Evolutionary conservation across 30 jellyfish, hydroid and myxozoan genomes (phyloP).

Genomic region (Hydractinia echinata): DNA sequence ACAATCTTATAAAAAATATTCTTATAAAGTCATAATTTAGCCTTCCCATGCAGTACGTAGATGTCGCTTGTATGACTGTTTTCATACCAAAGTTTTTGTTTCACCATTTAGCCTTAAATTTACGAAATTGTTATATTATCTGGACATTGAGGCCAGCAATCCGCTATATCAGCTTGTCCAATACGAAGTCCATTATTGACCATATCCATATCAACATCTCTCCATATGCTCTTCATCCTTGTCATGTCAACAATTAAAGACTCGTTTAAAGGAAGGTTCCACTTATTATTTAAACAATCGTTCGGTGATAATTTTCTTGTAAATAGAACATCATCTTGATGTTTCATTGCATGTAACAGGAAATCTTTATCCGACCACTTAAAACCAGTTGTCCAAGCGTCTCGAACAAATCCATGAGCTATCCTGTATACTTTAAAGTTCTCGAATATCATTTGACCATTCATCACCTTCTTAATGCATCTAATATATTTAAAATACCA

Average conservation of each 20-base stretch:
- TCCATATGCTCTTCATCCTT: slow-evolving; percentile 9
- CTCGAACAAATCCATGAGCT: slow-evolving; percentile 22
- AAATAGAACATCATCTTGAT: slow-evolving; percentile 20
- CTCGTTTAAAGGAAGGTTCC: slow-evolving; percentile 15
- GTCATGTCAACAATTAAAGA: not conserved
- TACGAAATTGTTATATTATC: not conserved
- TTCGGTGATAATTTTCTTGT: not conserved
- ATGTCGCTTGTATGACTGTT: too few species aligned
- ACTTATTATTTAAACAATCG: not conserved
- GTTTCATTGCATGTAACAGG: slow-evolving; percentile 21
- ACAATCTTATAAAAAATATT: too few species aligned
- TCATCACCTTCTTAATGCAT: slow-evolving; percentile 5
- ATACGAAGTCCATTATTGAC: not conserved
- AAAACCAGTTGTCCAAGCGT: slow-evolving; percentile 25
- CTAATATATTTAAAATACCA: not conserved
- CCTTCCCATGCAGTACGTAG: too few species aligned
- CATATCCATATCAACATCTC: not conserved
- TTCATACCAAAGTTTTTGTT: too few species aligned
- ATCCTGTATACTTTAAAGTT: not conserved
- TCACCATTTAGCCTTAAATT: not conserved
- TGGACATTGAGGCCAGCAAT: slow-evolving; percentile 35
- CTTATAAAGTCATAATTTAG: too few species aligned
- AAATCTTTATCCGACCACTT: slow-evolving; percentile 27
- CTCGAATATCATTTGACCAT: not conserved
- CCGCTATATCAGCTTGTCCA: not conserved